phyloP scores from a whole-genome alignment of 2,797 vertebrate species.

The Halcyon leucocephala region DNA sequence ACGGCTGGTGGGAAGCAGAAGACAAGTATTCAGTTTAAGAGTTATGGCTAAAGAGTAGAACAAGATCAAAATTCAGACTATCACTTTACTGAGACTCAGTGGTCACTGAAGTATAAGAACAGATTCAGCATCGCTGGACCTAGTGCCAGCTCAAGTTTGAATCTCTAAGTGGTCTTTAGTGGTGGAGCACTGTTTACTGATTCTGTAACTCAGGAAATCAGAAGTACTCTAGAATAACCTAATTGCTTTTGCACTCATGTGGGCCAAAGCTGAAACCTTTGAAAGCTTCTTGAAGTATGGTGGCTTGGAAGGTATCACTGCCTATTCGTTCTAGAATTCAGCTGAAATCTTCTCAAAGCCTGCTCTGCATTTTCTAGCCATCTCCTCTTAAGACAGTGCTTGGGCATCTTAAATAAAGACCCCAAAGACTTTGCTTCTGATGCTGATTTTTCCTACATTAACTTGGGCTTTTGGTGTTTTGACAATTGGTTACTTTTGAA shows the following conservation, averaged over 20 bases:
- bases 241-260: not conserved
- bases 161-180: not conserved
- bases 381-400: not conserved
- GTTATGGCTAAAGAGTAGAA: not conserved
- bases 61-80: not conserved
- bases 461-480: not conserved
- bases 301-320: not conserved
- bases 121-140: not conserved
- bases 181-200: not conserved
- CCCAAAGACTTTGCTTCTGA: not conserved
- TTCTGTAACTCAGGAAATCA: not conserved
- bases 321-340: not conserved
- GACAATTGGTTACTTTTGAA: not conserved
- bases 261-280: not conserved
- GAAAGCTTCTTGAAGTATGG: not conserved
- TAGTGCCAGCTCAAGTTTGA: not conserved
- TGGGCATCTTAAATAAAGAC: not conserved
- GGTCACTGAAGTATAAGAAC: not conserved
- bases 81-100: not conserved
- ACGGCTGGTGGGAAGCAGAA: not conserved
- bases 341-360: not conserved
- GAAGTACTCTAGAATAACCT: not conserved
- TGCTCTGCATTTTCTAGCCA: not conserved
- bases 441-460: not conserved
- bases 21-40: not conserved